Percentiles rank a stretch among this genome's conserved stretches.
Evolutionary conservation across 2,113 vertebrate genomes (phyloP).

Genomic region (Anolis sagrei): DNA sequence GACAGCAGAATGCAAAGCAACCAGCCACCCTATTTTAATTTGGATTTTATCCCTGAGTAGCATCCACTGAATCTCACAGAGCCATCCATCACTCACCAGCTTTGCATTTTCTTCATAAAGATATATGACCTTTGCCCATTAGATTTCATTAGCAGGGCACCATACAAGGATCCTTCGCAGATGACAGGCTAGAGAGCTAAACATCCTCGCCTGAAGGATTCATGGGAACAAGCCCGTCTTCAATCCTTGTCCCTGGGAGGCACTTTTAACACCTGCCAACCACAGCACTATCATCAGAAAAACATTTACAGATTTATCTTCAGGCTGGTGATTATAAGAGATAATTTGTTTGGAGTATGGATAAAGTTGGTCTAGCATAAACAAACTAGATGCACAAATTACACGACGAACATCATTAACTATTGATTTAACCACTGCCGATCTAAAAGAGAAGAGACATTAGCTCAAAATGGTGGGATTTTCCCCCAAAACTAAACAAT

Average conservation of each 20-base stretch:
- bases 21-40: constrained; percentile 75
- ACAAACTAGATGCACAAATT: constrained; percentile 98
- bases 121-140: constrained; percentile 88
- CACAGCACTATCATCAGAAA: constrained; percentile 98
- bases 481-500: constrained; percentile 53
- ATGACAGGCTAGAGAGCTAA: constrained; percentile 81
- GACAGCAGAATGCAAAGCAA: constrained; percentile 47
- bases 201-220: constrained; percentile 88
- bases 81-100: constrained; percentile 82
- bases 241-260: constrained; percentile 99
- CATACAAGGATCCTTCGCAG: constrained; percentile 83
- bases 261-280: constrained; percentile 99
- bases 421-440: constrained; percentile 85
- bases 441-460: constrained; percentile 64
- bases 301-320: constrained; percentile 98
- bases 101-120: constrained; percentile 86
- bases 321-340: constrained; percentile 99
- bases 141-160: constrained; percentile 87
- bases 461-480: constrained; percentile 59
- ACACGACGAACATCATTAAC: constrained; percentile 93
- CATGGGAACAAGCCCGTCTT: constrained; percentile 86
- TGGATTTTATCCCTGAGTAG: constrained; percentile 73
- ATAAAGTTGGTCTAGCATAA: constrained; percentile 99
- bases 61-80: constrained; percentile 75
- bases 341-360: constrained; percentile 99